phyloP scores from a whole-genome alignment of 2,888 invertebrate genomes.

The Lomographa bimaculata region DNA sequence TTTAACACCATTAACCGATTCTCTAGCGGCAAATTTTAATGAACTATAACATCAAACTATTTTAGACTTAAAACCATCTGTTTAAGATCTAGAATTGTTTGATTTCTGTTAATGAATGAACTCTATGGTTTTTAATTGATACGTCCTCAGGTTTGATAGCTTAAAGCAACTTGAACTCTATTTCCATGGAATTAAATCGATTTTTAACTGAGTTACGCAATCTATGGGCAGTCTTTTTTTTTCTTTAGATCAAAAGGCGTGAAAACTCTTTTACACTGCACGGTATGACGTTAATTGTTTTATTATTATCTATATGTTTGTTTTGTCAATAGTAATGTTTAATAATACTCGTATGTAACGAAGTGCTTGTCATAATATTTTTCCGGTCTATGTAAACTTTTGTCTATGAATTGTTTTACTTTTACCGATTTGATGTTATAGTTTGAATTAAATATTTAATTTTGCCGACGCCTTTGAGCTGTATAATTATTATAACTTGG shows the following conservation, averaged over 20 bases:
- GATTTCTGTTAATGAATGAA: slow-evolving; percentile 3
- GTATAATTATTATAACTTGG: no score
- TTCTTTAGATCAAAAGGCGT: slow-evolving; percentile 19
- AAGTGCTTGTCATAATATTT: slow-evolving; percentile 32
- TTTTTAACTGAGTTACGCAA: slow-evolving; percentile 2
- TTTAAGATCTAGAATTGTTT: neutral
- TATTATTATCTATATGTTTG: slow-evolving; percentile 22
- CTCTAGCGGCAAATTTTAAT: slow-evolving; percentile 18
- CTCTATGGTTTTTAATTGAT: slow-evolving; percentile 26
- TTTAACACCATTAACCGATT: slow-evolving; percentile 13
- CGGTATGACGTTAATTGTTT: slow-evolving; percentile 16
- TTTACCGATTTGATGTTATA: no score
- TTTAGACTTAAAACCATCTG: neutral
- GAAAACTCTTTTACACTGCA: slow-evolving; percentile 17
- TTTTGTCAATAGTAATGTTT: slow-evolving; percentile 30
- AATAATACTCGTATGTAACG: slow-evolving; percentile 24
- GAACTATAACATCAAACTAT: neutral
- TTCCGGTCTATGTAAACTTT: slow-evolving; percentile 27
- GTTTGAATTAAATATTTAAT: no score
- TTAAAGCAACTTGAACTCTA: slow-evolving; percentile 8
- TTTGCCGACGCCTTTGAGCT: no score
- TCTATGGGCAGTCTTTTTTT: slow-evolving; percentile 15
- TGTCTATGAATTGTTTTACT: slow-evolving; percentile 8
- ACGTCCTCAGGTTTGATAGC: neutral
- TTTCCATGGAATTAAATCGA: neutral